Conservation (phyloP, 2,797 vertebrate genomes). For the Scolopax rusticola region DNA sequence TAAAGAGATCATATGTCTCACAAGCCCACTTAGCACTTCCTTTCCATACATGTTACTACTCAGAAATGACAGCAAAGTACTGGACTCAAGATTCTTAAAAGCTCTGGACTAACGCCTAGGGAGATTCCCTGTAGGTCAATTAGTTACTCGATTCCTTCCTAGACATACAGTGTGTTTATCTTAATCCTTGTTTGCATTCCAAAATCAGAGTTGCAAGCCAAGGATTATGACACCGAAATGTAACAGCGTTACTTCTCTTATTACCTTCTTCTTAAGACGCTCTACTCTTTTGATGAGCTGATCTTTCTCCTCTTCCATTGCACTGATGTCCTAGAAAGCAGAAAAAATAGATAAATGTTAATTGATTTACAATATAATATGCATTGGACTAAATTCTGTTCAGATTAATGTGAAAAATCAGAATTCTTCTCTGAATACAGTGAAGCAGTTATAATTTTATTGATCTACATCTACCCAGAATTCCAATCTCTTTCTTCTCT, state of each 20-base stretch:
- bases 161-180: constrained; percentile 71
- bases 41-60: constrained; percentile 70
- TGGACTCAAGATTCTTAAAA: constrained; percentile 70
- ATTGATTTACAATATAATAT: not conserved
- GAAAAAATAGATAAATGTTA: not conserved
- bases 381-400: not conserved
- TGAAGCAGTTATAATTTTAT: not conserved
- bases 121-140: constrained; percentile 76
- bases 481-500: constrained; percentile 8
- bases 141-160: constrained; percentile 76
- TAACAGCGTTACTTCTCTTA: constrained; percentile 51
- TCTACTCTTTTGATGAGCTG: constrained; percentile 96
- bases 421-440: not conserved
- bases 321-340: constrained; percentile 89
- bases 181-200: constrained; percentile 86
- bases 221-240: constrained; percentile 64
- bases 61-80: constrained; percentile 73
- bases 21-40: constrained; percentile 73
- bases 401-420: not conserved
- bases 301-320: constrained; percentile 98
- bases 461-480: constrained; percentile 17
- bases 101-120: constrained; percentile 70
- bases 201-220: constrained; percentile 69
- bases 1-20: constrained; percentile 71
- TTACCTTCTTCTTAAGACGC: constrained; percentile 94